A percentile compares a stretch with the other conserved stretches of the same genome.
phyloP scores from a whole-genome alignment of 37 sponge, comb jelly and placozoan species.

The Crambe crambe region DNA sequence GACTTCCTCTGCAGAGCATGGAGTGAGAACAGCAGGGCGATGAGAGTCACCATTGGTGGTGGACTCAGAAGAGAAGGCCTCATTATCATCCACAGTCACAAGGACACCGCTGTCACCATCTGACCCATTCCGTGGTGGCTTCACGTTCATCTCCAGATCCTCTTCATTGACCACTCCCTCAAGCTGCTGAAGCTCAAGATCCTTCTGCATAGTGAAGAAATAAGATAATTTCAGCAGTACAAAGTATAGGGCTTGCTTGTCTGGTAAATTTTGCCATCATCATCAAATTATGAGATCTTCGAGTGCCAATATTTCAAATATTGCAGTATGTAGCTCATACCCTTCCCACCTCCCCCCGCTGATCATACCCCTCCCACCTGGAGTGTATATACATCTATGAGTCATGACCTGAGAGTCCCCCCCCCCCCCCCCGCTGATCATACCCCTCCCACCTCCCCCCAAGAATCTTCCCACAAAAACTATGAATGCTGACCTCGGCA shows the following conservation, averaged over 20 bases:
- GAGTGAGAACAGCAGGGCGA: neutral
- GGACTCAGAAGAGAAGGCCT: slow-evolving; percentile 20
- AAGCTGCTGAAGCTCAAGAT: slow-evolving; percentile 16
- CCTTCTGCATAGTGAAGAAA: neutral
- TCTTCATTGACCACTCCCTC: neutral
- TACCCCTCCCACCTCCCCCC: no score
- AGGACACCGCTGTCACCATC: slow-evolving; percentile 53
- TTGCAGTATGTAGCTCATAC: no score
- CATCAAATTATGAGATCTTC: no score
- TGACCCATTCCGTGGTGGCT: slow-evolving; percentile 5
- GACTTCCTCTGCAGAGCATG: neutral
- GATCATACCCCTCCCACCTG: no score
- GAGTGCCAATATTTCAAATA: no score
- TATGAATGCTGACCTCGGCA: slow-evolving; percentile 19
- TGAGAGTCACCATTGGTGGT: slow-evolving; percentile 11
- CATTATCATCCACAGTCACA: slow-evolving; percentile 34
- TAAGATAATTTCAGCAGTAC: neutral
- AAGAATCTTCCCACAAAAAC: no score
- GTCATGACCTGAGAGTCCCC: no score
- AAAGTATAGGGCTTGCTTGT: neutral
- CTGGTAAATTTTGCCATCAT: no score
- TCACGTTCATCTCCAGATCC: neutral
- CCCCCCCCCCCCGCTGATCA: no score
- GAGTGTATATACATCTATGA: no score
- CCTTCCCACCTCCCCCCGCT: no score